phyloP scores from a whole-genome alignment of 2,797 vertebrate genomes.

The Rousettus madagascariensis region DNA sequence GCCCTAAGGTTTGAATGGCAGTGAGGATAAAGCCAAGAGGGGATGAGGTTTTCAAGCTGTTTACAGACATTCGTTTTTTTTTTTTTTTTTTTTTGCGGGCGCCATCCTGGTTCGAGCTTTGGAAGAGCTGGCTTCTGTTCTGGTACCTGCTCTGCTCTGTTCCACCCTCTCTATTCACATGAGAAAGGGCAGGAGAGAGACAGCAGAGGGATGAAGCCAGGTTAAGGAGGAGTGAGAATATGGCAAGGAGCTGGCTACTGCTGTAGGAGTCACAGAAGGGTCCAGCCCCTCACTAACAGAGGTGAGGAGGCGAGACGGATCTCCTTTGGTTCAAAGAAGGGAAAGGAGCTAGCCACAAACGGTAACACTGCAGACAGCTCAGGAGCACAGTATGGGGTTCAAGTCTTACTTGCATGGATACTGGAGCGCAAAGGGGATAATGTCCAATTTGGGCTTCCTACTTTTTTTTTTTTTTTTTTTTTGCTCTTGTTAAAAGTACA shows the following conservation, averaged over 20 bases:
- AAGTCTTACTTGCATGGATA: not conserved
- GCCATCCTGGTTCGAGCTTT: slow-evolving; percentile 1
- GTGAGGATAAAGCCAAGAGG: not conserved
- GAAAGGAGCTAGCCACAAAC: not conserved
- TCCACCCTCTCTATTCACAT: not conserved
- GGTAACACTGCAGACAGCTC: not conserved
- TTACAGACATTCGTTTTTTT: not conserved
- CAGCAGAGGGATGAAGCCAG: not conserved
- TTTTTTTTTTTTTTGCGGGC: not conserved
- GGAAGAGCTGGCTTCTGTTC: not conserved
- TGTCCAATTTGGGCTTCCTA: not conserved
- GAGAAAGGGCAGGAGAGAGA: not conserved
- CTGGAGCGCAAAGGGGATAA: not conserved
- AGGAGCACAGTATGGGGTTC: not conserved
- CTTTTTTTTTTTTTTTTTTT: not conserved
- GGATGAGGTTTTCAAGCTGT: not conserved
- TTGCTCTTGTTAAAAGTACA: not conserved
- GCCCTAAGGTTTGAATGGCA: not conserved
- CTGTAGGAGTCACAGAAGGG: not conserved
- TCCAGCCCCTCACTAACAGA: not conserved
- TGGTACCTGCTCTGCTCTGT: not conserved
- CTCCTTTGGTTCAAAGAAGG: not conserved
- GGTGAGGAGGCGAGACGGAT: not conserved
- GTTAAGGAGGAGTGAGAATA: not conserved
- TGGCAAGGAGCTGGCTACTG: not conserved